phyloP scores from a whole-genome alignment of 2,797 vertebrate species.

The Hippocampus kuda region DNA sequence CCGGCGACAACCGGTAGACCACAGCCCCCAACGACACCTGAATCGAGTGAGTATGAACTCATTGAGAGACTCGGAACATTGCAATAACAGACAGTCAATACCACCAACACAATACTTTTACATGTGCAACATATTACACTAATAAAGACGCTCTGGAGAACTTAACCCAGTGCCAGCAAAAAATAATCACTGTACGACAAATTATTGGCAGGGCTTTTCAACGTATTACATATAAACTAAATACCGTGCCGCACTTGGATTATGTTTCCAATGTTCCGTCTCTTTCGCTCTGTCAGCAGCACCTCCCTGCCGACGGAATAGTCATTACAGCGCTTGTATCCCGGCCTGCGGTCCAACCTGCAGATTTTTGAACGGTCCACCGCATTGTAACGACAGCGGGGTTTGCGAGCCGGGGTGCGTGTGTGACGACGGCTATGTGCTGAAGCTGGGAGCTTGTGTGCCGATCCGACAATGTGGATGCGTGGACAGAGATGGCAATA shows the following conservation, averaged over 20 bases:
- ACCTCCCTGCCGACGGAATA: slow-evolving; percentile 63
- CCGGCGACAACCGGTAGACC: slow-evolving; percentile 7
- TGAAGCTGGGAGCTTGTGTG: slow-evolving; percentile 62
- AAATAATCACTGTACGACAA: too few species aligned
- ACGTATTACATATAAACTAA: neutral
- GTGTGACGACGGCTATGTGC: slow-evolving; percentile 70
- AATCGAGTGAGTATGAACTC: slow-evolving; percentile 23
- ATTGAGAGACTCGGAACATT: neutral
- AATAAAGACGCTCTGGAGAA: neutral
- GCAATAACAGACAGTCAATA: neutral
- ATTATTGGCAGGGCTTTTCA: neutral
- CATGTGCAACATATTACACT: neutral
- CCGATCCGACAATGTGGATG: slow-evolving; percentile 72
- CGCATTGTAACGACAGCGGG: slow-evolving; percentile 54
- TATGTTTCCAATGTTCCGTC: neutral
- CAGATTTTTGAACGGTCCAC: slow-evolving; percentile 58
- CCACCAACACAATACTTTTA: neutral
- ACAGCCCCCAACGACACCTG: neutral
- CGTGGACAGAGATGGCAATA: slow-evolving; percentile 62
- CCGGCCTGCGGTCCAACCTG: slow-evolving; percentile 73
- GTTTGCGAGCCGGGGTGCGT: slow-evolving; percentile 68
- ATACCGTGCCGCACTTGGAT: neutral
- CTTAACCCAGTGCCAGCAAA: too few species aligned
- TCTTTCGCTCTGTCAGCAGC: slow-evolving; percentile 46
- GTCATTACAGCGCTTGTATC: slow-evolving; percentile 67